These are phyloP conservation scores for Oreochromis niloticus DNA, from an alignment of 2,113 vertebrate species.

Conservation along the genomic window DNA sequence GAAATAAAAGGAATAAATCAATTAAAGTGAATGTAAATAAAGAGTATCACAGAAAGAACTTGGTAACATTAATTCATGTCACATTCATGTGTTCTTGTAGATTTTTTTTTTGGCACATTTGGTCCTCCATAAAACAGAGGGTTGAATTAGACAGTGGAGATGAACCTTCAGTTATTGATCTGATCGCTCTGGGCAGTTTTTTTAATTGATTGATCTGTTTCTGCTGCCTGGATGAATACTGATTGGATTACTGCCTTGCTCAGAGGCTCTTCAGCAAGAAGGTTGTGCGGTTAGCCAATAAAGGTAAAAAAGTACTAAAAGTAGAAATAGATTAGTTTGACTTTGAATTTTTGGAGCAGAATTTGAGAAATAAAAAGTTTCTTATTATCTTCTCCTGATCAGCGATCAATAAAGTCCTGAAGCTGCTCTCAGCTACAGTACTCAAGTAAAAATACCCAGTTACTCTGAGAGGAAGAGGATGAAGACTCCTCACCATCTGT, in stretches of 20 bases:
- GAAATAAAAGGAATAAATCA: not conserved
- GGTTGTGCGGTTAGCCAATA: not conserved
- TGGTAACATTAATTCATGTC: not conserved
- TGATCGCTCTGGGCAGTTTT: not conserved
- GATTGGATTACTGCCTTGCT: not conserved
- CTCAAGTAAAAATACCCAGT: not conserved
- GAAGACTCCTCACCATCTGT: constrained; percentile 74
- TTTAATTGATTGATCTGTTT: not conserved
- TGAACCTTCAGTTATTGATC: not conserved
- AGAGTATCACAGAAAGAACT: not conserved
- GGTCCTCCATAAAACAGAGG: not conserved
- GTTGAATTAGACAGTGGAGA: not conserved
- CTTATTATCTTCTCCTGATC: not conserved
- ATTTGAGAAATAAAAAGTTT: not conserved
- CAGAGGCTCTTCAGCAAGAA: not conserved
- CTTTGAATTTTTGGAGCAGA: not conserved
- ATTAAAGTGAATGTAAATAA: not conserved
- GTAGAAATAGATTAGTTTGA: not conserved
- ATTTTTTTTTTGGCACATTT: not conserved
- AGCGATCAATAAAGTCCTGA: not conserved
- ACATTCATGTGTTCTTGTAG: not conserved
- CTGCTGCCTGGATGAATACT: not conserved
- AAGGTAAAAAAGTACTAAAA: not conserved
- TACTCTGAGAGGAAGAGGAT: not conserved
- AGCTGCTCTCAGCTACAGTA: not conserved